phyloP scores from a whole-genome alignment of 2,888 invertebrate genomes.

The Hedychridium roseum region DNA sequence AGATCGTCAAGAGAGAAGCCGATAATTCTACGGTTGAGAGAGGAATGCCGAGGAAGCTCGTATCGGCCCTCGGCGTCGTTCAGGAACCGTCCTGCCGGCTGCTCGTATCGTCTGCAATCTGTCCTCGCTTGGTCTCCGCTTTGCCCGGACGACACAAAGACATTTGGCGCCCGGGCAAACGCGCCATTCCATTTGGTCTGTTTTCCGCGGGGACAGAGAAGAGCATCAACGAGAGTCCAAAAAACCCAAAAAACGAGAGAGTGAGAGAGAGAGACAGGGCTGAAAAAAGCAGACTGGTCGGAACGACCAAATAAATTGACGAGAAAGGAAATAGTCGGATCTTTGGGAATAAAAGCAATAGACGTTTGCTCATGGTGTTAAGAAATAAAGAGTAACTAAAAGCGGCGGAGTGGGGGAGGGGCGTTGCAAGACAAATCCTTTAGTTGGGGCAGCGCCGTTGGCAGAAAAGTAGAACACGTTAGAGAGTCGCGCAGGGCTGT shows the following conservation, averaged over 20 bases:
- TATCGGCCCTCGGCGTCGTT: too few species aligned
- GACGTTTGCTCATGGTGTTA: too few species aligned
- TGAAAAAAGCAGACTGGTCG: background rate
- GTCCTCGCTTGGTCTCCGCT: conserved; percentile 31
- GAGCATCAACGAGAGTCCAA: too few species aligned
- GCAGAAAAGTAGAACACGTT: too few species aligned
- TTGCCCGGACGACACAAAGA: conserved; percentile 35
- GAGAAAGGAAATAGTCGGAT: background rate
- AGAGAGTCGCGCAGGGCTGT: too few species aligned
- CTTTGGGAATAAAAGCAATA: background rate
- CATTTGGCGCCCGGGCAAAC: conserved; percentile 37
- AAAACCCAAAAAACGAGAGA: background rate
- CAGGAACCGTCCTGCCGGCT: too few species aligned
- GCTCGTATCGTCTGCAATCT: conserved; percentile 37
- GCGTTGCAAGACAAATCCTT: too few species aligned
- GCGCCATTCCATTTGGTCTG: conserved; percentile 32
- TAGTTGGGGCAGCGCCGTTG: too few species aligned
- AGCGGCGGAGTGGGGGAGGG: too few species aligned
- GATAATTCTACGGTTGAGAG: conserved; percentile 13
- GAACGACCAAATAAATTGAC: background rate
- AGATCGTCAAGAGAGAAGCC: background rate
- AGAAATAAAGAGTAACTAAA: too few species aligned
- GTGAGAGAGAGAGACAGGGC: background rate
- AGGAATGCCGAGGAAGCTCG: background rate
- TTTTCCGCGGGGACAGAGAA: conserved; percentile 14